Conservation (phyloP, 2,113 vertebrate genomes). For the Microtus richardsoni region DNA sequence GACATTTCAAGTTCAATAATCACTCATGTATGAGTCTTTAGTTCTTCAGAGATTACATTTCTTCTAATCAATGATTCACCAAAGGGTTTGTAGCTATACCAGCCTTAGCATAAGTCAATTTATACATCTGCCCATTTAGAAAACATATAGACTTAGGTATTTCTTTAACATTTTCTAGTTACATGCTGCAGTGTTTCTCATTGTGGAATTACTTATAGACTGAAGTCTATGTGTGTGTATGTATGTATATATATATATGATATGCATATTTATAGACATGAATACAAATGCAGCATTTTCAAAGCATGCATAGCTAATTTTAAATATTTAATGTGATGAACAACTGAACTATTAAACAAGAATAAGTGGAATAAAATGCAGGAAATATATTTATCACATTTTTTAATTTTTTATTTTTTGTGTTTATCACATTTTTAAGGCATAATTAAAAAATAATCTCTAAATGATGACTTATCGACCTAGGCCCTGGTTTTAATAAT, state of each 20-base stretch:
- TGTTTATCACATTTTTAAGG: conserved; percentile 60
- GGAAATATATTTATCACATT: conserved; percentile 58
- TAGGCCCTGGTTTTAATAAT: conserved; percentile 60
- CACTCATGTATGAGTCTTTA: conserved; percentile 78
- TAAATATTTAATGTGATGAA: conserved; percentile 15
- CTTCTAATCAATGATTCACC: conserved; percentile 80
- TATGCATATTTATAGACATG: conserved; percentile 2
- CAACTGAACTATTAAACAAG: conserved; percentile 5
- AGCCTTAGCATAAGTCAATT: conserved; percentile 76
- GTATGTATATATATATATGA: neutral
- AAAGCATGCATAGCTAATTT: conserved; percentile 15
- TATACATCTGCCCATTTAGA: conserved; percentile 78
- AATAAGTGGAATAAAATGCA: conserved; percentile 45
- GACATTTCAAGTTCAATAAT: conserved; percentile 81
- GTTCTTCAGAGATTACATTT: conserved; percentile 69
- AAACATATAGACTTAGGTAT: conserved; percentile 72
- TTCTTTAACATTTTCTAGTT: conserved; percentile 76
- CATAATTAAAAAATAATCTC: conserved; percentile 53
- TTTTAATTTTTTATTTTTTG: neutral
- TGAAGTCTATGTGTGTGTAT: neutral
- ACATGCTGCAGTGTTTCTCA: conserved; percentile 70
- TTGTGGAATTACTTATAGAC: conserved; percentile 48
- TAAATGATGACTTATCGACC: neutral
- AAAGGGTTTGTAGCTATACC: conserved; percentile 68
- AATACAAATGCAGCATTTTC: conserved; percentile 35